Base-by-base conservation (phyloP, 2,797 vertebrate species). In the Sciurus carolinensis region DNA sequence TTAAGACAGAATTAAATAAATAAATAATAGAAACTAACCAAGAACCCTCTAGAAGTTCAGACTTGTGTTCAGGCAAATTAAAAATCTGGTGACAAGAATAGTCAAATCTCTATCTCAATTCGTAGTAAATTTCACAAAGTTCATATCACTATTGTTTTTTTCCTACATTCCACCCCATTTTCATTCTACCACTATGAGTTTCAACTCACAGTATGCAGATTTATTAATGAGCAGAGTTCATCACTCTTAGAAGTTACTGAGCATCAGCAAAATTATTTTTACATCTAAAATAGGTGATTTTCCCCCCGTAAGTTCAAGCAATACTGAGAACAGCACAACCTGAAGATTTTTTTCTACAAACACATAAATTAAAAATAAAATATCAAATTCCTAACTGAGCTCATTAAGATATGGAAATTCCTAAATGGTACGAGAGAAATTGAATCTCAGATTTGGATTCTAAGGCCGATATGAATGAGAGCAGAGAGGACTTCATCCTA, bases 361-460 rank as follows among this genome's bases (percentile, higher is more conserved):
- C 15, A 76, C 17, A 62, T 42, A 39, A 17, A 57, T 77, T 77
- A 28, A 71, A 81, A 17, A 62, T 30, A 62, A 67, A 69, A 69
- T n/a, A 54, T 42, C 54, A 80, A 90, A 87, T 86, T 67, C 0
- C n/a, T 44, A 77, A 77, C 22, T 30, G 9, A 89, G 17, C 5
- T 80, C 7, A 80, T 62, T 89, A 11, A 80, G 57, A 85, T 85
- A 72, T 24, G 11, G 28, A 82, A 77, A 95, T 79, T 86, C 20
- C 26, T 95, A 47, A 15, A 3, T 72, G 15, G 24, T 18, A 18
- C 7, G 72, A 80, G 36, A 85, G 54, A 47, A 24, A 44, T 3
- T 88, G 7, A 88, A 83, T 3, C 64, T 13, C 36, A 82, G n/a
- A 87, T 54, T 52, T 64, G 42, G 50, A 69, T 76, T 75, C 81